Base-by-base conservation (phyloP, 1,140 invertebrate species). In the Bombyx mori region DNA sequence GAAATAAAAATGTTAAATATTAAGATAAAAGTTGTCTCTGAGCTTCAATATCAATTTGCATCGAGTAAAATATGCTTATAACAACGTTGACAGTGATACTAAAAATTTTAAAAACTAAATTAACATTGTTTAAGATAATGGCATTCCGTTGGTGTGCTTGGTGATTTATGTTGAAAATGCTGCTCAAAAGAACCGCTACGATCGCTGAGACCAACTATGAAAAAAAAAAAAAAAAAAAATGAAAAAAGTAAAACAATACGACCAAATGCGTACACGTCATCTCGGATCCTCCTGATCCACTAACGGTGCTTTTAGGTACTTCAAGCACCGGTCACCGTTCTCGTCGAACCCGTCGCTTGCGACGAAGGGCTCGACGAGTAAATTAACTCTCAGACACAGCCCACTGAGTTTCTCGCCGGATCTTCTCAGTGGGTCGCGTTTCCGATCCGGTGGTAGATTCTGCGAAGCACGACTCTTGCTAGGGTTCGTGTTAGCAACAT, bases 111-210 rank as follows among this genome's bases (percentile, higher is more conserved):
- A 91, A 74, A 10, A 83, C 82, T 57, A 92, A 74, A 62, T 88
- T 88, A 12, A 90, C 73, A 68, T 93, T 92, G 71, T 93, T 93
- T 60, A 91, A 83, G 56, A 89, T 77, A 65, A 92, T 89, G 0
- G 92, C 91, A 62, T 81, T 88, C 18, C 85, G 83, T 51, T 91
- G 90, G 60, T 92, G 87, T 22, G 88, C 74, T 57, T 88, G 79
- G 53, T 90, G 89, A 77, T 93, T 93, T 60, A 93, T 90, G 77
- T 93, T 90, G 61, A 90, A 87, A 58, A 85, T 86, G 9, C 89
- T 85, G 59, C 91, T 90, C 44, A 93, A 87, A 48, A 92, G 77
- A 12, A 92, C 80, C 61, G 88, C 90, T 45, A 92, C 80, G 54
- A 91, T 77, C 35, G 90, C 91, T 80, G 91, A 90, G 45, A 91